These are phyloP conservation scores for Arnoldichthys spilopterus DNA, from an alignment of 2,797 vertebrate species.

Conservation along the genomic window DNA sequence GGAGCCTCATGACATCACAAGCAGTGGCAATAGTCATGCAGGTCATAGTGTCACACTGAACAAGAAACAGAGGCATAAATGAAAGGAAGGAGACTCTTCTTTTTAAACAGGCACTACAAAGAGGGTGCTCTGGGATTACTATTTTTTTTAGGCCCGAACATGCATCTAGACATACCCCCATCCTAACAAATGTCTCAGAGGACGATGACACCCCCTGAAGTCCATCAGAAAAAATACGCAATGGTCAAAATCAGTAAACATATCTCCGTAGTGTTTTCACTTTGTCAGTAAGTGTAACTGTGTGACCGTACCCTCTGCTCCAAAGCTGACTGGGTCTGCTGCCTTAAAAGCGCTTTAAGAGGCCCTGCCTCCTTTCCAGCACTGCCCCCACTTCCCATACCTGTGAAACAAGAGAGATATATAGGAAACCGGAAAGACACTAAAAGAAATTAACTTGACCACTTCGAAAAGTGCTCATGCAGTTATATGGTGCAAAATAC, in stretches of 20 bases:
- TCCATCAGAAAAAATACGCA: constrained; percentile 16
- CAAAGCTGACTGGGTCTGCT: constrained; percentile 94
- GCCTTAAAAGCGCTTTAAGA: constrained; percentile 95
- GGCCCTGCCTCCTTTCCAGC: constrained; percentile 94
- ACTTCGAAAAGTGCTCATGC: neutral
- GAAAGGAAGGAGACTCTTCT: neutral
- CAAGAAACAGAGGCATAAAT: neutral
- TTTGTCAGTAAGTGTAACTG: constrained; percentile 29
- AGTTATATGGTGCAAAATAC: neutral
- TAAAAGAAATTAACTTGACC: constrained; percentile 10
- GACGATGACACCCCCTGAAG: constrained; percentile 49
- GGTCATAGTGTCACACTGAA: neutral
- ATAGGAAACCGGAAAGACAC: constrained; percentile 4
- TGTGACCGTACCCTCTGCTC: constrained; percentile 92
- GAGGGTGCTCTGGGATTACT: neutral
- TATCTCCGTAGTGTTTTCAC: constrained; percentile 12
- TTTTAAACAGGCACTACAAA: neutral
- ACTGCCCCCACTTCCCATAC: constrained; percentile 98
- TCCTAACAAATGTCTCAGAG: constrained; percentile 54
- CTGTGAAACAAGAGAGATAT: constrained; percentile 71
- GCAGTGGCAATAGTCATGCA: neutral
- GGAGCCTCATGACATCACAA: neutral
- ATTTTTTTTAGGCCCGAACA: constrained; percentile 6
- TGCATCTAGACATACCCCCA: constrained; percentile 49
- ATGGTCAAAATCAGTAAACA: constrained; percentile 1